phyloP scores from a whole-genome alignment of 2,888 invertebrate species.

The Ommatoiulus sabulosus region DNA sequence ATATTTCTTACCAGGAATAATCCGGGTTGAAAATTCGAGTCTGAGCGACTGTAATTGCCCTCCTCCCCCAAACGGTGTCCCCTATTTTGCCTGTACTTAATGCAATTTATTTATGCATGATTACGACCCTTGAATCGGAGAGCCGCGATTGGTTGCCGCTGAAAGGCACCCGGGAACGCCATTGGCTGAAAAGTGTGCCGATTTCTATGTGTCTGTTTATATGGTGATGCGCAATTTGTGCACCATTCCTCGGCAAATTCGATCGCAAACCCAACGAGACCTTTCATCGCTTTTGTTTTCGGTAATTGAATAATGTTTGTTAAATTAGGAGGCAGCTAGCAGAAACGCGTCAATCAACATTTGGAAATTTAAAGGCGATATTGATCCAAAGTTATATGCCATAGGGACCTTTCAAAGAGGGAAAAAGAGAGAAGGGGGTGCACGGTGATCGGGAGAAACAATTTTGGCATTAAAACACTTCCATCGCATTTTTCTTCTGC shows the following conservation, averaged over 20 bases:
- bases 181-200: slow-evolving; percentile 45
- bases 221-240: slow-evolving; percentile 41
- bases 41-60: slow-evolving; percentile 35
- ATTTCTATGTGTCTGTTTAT: slow-evolving; percentile 38
- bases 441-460: neutral
- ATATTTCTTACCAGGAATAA: slow-evolving; percentile 17
- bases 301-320: slow-evolving; percentile 57
- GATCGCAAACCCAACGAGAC: slow-evolving; percentile 51
- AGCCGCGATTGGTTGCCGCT: slow-evolving; percentile 3
- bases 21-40: neutral
- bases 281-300: slow-evolving; percentile 56
- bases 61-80: neutral
- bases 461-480: neutral
- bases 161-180: neutral
- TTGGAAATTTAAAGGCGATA: slow-evolving; percentile 51
- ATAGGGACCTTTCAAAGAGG: neutral
- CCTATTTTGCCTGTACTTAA: slow-evolving; percentile 37
- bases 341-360: slow-evolving; percentile 53
- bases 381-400: slow-evolving; percentile 47
- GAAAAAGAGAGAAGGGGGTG: neutral
- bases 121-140: slow-evolving; percentile 39
- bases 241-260: slow-evolving; percentile 49
- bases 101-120: slow-evolving; percentile 52
- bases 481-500: neutral
- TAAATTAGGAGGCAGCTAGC: slow-evolving; percentile 46